Base-by-base conservation (phyloP, 2,113 vertebrate species). In the Sceloporus undulatus region DNA sequence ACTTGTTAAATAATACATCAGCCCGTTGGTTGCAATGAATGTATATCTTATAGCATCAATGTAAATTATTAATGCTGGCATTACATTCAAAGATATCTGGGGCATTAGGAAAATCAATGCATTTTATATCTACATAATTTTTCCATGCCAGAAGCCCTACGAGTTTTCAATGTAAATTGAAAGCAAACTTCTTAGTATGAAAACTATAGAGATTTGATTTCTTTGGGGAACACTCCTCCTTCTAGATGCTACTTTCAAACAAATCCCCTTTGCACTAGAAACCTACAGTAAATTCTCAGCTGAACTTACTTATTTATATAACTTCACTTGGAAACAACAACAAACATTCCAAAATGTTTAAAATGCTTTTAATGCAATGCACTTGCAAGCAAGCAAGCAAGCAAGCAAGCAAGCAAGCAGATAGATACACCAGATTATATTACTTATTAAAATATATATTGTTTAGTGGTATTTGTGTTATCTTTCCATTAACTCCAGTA, bases 91-190 rank as follows among this genome's bases (percentile, higher is more conserved):
- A 83, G 19, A 25, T 83, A 9, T 84, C 65, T 38, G 56, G 48
- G 23, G 18, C 25, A 2, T 87, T 88, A 90, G 86, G 89, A 94
- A 93, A 92, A 65, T 83, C 1, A 71, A 38, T 87, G 0, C 40
- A 19, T 86, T 94, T 92, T 91, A 92, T 88, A 85, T 54, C 80
- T n/a, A 62, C 79, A 73, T 23, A 84, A 75, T n/a, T 56, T 82
- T 56, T 79, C 3, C 86, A 94, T 92, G 88, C 8, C 27, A 88
- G 87, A 9, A 93, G 86, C 92, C 56, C 10, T 89, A 27, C 86
- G 34, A 85, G 27, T 68, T 56, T 82, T 3, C 84, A n/a, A 40
- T 86, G 59, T 92, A 91, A 87, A 29, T 16, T 84, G 87, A 89
- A 89, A 84, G 84, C 87, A 88, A 56, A 78, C 52, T 84, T 79